Percentiles rank a stretch among this genome's conserved stretches.
phyloP scores from a whole-genome alignment of 2,888 invertebrate species.

The Spatulosminthurus flaviceps region DNA sequence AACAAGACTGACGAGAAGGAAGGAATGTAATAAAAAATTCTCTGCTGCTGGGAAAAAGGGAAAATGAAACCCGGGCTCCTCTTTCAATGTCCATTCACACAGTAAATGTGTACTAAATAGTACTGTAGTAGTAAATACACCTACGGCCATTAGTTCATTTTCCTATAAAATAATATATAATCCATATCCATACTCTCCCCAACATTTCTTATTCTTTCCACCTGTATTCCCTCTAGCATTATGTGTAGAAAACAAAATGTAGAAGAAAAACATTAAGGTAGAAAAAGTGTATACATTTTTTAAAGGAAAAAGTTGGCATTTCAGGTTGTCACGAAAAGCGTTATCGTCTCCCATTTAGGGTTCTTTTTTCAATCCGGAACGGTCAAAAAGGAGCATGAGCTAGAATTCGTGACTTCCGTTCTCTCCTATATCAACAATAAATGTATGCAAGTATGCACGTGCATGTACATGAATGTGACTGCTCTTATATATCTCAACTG shows the following conservation, averaged over 20 bases:
- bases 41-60: too few relatives aligned
- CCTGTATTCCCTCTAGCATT: too few relatives aligned
- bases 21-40: too few relatives aligned
- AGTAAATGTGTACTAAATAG: background rate
- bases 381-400: slow-evolving; percentile 30
- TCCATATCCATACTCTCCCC: too few relatives aligned
- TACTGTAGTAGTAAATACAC: too few relatives aligned
- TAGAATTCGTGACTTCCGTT: slow-evolving; percentile 32
- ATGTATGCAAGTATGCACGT: background rate
- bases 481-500: too few relatives aligned
- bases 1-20: too few relatives aligned
- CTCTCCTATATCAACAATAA: background rate
- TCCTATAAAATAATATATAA: too few relatives aligned
- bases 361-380: slow-evolving; percentile 4
- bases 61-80: background rate
- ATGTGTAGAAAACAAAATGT: background rate
- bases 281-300: background rate
- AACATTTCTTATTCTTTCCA: too few relatives aligned
- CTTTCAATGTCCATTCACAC: background rate
- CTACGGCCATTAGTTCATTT: too few relatives aligned
- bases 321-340: slow-evolving; percentile 31
- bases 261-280: background rate
- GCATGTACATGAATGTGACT: background rate
- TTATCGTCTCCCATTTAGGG: background rate
- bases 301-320: slow-evolving; percentile 12